phyloP scores from a whole-genome alignment of 2,888 invertebrate species.

The Troilus luridus region DNA sequence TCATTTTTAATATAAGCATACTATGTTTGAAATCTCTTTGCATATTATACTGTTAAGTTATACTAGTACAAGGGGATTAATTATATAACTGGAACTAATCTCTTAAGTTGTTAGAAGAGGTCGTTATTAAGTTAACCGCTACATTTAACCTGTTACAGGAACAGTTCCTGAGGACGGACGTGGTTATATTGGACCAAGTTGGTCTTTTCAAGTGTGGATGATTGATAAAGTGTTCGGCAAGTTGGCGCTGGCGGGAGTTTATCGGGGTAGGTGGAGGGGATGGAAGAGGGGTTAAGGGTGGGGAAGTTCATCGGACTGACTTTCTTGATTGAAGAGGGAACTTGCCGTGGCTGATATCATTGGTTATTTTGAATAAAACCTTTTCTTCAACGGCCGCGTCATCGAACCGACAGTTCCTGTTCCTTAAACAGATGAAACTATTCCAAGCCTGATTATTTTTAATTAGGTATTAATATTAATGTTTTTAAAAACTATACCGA shows the following conservation, averaged over 20 bases:
- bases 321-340: slow-evolving; percentile 33
- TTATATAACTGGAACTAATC: neutral
- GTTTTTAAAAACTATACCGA: no score
- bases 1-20: no score
- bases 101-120: neutral
- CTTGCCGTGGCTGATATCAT: neutral
- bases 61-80: neutral
- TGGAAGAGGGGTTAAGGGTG: neutral
- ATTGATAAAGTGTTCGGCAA: slow-evolving; percentile 37
- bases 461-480: no score
- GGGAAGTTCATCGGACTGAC: neutral
- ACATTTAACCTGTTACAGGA: slow-evolving; percentile 1
- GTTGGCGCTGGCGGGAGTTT: neutral
- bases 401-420: neutral
- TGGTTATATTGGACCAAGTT: neutral
- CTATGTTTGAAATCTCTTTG: no score
- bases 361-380: neutral
- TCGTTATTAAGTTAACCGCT: neutral
- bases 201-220: slow-evolving; percentile 27
- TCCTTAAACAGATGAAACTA: neutral
- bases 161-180: neutral
- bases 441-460: neutral
- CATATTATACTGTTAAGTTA: neutral
- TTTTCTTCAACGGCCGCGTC: neutral
- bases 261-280: neutral